A percentile compares a stretch with the other conserved stretches of the same genome.
Evolutionary conservation across 2,888 invertebrate genomes (phyloP).

Genomic region (Torymus texanus): DNA sequence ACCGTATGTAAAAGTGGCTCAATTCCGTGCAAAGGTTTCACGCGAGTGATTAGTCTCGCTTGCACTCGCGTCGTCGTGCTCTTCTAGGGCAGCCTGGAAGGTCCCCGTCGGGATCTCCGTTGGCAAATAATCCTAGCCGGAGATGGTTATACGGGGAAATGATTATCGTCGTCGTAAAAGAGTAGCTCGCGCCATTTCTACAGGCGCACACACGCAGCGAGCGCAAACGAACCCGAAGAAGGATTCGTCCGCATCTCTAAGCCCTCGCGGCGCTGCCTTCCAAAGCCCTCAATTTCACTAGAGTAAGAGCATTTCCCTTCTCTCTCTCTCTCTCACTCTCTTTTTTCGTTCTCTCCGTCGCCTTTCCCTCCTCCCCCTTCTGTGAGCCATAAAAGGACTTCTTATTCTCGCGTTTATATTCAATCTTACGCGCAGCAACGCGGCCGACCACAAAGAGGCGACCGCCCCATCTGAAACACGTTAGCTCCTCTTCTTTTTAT

Average conservation of each 20-base stretch:
- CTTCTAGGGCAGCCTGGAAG: no score
- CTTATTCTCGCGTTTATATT: slow-evolving; percentile 75
- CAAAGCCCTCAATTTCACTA: slow-evolving; percentile 74
- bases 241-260: slow-evolving; percentile 67
- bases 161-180: slow-evolving; percentile 52
- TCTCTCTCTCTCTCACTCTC: slow-evolving; percentile 27
- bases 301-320: slow-evolving; percentile 66
- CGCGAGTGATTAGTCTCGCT: slow-evolving; percentile 17
- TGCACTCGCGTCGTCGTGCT: not conserved
- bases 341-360: not conserved
- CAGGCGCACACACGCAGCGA: not conserved
- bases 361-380: slow-evolving; percentile 9
- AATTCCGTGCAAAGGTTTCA: not conserved
- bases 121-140: not conserved
- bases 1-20: not conserved
- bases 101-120: no score
- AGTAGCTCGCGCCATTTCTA: not conserved
- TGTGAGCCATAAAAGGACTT: slow-evolving; percentile 72
- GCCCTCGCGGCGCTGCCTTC: slow-evolving; percentile 58
- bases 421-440: slow-evolving; percentile 65
- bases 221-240: slow-evolving; percentile 57
- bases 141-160: slow-evolving; percentile 39
- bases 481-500: slow-evolving; percentile 61
- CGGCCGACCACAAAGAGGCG: slow-evolving; percentile 57
- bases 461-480: slow-evolving; percentile 72